Conservation (phyloP, 2,113 vertebrate genomes). For the Melanotaenia duboulayi region DNA sequence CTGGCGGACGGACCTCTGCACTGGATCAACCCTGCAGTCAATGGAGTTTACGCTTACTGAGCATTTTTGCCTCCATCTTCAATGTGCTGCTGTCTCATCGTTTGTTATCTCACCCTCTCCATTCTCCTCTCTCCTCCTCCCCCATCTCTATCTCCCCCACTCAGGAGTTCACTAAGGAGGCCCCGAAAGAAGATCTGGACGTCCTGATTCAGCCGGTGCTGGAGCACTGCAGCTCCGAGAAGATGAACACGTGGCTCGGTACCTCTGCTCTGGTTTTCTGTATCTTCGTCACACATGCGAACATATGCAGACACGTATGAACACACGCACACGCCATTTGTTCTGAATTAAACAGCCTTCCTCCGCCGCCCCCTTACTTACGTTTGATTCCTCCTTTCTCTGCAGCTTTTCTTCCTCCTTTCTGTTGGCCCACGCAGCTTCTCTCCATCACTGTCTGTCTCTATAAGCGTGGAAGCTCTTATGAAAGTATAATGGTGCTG, state of each 20-base stretch:
- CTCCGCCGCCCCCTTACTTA: constrained; percentile 19
- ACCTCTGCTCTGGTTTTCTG: constrained; percentile 43
- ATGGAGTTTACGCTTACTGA: constrained; percentile 32
- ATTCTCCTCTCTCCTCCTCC: neutral
- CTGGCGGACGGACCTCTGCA: constrained; percentile 15
- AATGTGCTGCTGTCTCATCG: constrained; percentile 52
- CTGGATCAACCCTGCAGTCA: constrained; percentile 28
- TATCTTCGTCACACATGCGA: constrained; percentile 25
- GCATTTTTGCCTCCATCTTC: constrained; percentile 31
- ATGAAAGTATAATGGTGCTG: constrained; percentile 69
- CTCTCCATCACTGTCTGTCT: constrained; percentile 30
- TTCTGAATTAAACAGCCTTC: constrained; percentile 60
- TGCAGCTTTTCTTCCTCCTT: constrained; percentile 18
- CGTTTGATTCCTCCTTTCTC: constrained; percentile 38
- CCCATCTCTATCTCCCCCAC: constrained; percentile 10
- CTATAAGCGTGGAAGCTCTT: constrained; percentile 49
- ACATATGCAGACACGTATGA: constrained; percentile 22
- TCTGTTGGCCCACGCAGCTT: constrained; percentile 39
- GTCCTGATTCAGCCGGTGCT: constrained; percentile 92
- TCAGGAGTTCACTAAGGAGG: constrained; percentile 91
- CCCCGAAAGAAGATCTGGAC: constrained; percentile 89
- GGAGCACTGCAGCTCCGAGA: constrained; percentile 95
- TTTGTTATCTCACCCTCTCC: constrained; percentile 52
- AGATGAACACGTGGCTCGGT: constrained; percentile 98
- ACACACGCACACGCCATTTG: constrained; percentile 30